Evolutionary conservation across 2,113 vertebrate genomes (phyloP), one percentile per base, ranked within the genome.

Genomic region (Phrynosoma blainvillii): DNA sequence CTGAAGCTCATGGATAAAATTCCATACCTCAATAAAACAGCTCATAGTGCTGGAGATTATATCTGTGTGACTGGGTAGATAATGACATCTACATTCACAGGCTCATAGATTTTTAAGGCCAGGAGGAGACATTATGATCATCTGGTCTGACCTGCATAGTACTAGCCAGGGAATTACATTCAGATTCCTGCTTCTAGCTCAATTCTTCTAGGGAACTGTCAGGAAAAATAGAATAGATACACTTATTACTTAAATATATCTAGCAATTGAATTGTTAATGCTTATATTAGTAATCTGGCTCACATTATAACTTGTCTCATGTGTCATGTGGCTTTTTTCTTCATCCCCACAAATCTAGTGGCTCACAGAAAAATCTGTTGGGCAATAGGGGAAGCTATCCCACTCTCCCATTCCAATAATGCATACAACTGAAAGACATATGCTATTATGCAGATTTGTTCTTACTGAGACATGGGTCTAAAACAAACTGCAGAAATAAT

Each of bases 1-100:
- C 42, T 36, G 84, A 84, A 4, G 81, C 84, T 89, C 71, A 21
- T 76, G 84, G 87, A 78, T 88, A 68, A 78, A 40, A 92, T 36
- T 3, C 6, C 74, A 2, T 18, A 88, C 85, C 73, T 27, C 18
- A 73, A 62, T 71, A 89, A 85, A 87, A 84, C 10, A 84, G 84
- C 42, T 52, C 30, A 56, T 85, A 89, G 25, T 0, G 25, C 54
- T 89, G 77, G 88, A 77, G 71, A 91, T 90, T 86, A 89, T 6
- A 82, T 13, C 20, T 83, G 25, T 42, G 0, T 2, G 65, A 54
- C 86, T 80, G 5, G 65, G 65, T 30, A 59, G n/a, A 42, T 79
- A 79, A 84, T 59, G 21, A 36, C 40, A 62, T 77, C 52, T 62
- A 59, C 79, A 85, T 89, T 83, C 82, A 84, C 27, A 86, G 66